Evolutionary conservation across 2,888 invertebrate species (phyloP), one percentile per base, ranked within the genome.

Genomic region (Drosophila rubida): DNA sequence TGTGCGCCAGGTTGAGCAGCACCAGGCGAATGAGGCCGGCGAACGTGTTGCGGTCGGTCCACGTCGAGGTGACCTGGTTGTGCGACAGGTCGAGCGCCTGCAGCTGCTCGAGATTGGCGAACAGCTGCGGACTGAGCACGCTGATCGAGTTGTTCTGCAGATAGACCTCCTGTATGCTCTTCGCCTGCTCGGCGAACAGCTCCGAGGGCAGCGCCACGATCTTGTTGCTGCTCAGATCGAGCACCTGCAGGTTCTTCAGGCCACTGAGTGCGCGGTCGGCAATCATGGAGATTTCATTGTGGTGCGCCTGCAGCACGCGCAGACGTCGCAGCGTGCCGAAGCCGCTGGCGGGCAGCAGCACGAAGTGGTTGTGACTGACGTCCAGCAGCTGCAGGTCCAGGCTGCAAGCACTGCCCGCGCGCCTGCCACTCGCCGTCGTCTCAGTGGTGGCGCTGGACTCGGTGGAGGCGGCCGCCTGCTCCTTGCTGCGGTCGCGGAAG

Each of bases 111-210:
- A 97, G 93, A 91, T 96, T 96, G n/a, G 96, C 94, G 90, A 98
- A 96, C 57, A 98, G 93, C 77, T 96, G 96, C 0, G 97, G 96
- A 76, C 97, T 96, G 76, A 98, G 93, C 44, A 96, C 95, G 90
- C 95, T 95, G 83, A 98, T 95, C 19, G 97, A 96, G 93, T 98
- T 98, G 92, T 97, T 97, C 92, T 97, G 96, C 90, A 97, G 93
- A 92, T 97, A 96, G 89, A 98, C 95, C 92, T 97, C 97, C 92
- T 96, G 96, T 83, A 98, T 95, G 69, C 95, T 95, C 73, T 95
- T 94, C 53, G 95, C 93, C 87, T 95, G 94, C 92, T 97, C 97
- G 90, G 94, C 94, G 90, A 98, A 97, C 75, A 98, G 93, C 89
- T 96, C 96, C 71, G 96, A 95, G 42, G 98, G 98, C 78, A 98